A percentile compares a stretch with the other conserved stretches of the same genome.
Evolutionary conservation across 2,888 invertebrate species (phyloP).

Genomic region (Drosophila longiperda): DNA sequence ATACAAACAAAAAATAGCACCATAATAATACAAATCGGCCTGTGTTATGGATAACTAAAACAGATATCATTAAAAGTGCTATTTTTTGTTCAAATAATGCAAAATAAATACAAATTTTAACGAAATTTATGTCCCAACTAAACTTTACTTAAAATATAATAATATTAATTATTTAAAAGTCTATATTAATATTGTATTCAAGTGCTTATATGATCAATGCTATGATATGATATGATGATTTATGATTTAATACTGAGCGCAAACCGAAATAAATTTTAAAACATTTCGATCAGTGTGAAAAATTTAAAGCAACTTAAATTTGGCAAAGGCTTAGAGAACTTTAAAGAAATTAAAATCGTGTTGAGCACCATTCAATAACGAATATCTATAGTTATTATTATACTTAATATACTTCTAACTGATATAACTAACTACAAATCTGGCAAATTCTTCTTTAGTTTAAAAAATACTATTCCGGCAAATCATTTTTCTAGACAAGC

Average conservation of each 20-base stretch:
- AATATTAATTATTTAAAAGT: not conserved
- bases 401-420: not conserved
- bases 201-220: not conserved
- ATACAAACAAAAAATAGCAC: too few species aligned
- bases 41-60: not conserved
- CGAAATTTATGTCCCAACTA: constrained; percentile 1
- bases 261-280: too few species aligned
- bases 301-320: not conserved
- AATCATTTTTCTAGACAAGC: not conserved
- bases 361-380: not conserved
- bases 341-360: not conserved
- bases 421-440: not conserved
- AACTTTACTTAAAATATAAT: constrained; percentile 3
- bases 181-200: not conserved
- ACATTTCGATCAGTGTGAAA: not conserved
- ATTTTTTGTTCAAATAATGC: not conserved
- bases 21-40: not conserved
- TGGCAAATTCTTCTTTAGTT: not conserved
- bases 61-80: not conserved
- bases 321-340: not conserved
- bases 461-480: not conserved
- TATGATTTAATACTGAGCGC: not conserved
- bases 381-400: not conserved
- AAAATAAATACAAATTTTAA: not conserved
- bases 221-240: too few species aligned